Evolutionary conservation across 2,888 invertebrate genomes (phyloP).

Genomic region (Onchidella celtica): DNA sequence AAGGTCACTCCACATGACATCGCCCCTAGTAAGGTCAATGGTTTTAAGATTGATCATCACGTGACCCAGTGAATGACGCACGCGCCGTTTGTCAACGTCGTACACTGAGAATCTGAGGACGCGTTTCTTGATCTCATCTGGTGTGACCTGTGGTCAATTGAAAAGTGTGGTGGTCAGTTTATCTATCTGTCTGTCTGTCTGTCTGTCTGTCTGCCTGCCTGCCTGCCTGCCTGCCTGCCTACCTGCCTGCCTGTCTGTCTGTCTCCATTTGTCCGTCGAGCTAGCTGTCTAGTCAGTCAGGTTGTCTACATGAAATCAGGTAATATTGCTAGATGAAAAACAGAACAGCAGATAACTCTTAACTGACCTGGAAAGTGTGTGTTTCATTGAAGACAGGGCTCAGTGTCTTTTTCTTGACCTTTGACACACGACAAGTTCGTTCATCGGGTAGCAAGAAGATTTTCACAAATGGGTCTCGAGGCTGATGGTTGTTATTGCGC

Average conservation of each 20-base stretch:
- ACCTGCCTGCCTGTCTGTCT: no score
- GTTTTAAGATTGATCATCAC: constrained; percentile 74
- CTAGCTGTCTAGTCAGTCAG: no score
- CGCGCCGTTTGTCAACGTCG: constrained; percentile 78
- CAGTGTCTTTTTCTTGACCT: constrained; percentile 73
- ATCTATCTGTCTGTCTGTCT: no score
- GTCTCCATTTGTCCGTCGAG: no score
- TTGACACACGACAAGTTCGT: constrained; percentile 69
- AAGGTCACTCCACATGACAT: constrained; percentile 71
- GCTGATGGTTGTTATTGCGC: constrained; percentile 58
- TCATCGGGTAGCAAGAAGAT: constrained; percentile 78
- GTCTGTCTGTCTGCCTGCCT: no score
- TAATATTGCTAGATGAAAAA: no score
- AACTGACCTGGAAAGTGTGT: constrained; percentile 71
- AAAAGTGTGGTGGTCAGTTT: no score
- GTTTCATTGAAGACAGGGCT: constrained; percentile 77
- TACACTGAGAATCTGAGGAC: constrained; percentile 78
- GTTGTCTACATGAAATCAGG: no score
- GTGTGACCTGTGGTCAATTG: constrained; percentile 59
- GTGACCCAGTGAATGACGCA: constrained; percentile 79
- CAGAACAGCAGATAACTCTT: no score
- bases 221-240: no score
- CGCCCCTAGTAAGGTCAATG: constrained; percentile 72
- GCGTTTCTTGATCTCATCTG: constrained; percentile 65
- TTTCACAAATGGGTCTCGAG: constrained; percentile 78